Evolutionary conservation across 2,888 invertebrate genomes (phyloP).

Genomic region (Trissolcus japonicus): DNA sequence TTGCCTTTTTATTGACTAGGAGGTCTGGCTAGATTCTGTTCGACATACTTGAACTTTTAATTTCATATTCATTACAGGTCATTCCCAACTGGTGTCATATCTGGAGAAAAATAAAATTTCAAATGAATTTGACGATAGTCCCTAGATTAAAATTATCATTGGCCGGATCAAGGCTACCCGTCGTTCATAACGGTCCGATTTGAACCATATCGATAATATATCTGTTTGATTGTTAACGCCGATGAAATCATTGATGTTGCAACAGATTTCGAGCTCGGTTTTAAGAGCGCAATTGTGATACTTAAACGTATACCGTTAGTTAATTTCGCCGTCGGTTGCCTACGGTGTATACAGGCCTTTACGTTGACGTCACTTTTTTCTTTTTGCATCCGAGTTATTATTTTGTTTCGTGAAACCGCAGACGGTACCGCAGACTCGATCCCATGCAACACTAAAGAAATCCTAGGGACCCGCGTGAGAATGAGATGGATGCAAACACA

Average conservation of each 20-base stretch:
- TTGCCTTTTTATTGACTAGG: no score
- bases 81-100: slow-evolving; percentile 10
- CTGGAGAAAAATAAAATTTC: slow-evolving; percentile 29
- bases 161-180: slow-evolving; percentile 50
- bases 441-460: slow-evolving; percentile 31
- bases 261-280: slow-evolving; percentile 1
- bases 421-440: slow-evolving; percentile 43
- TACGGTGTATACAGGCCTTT: slow-evolving; percentile 20
- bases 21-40: no score
- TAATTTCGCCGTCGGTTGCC: slow-evolving; percentile 19
- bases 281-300: slow-evolving; percentile 23
- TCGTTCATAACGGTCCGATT: slow-evolving; percentile 46
- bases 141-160: slow-evolving; percentile 48
- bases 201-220: slow-evolving; percentile 46
- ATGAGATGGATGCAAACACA: slow-evolving; percentile 20
- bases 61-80: no score
- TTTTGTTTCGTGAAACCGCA: slow-evolving; percentile 38
- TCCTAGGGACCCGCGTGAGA: slow-evolving; percentile 28
- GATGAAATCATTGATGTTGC: slow-evolving; percentile 44
- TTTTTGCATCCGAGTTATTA: slow-evolving; percentile 42
- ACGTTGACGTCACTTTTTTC: slow-evolving; percentile 23
- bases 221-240: slow-evolving; percentile 21
- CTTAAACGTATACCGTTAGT: slow-evolving; percentile 42
- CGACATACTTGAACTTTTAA: no score
- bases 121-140: slow-evolving; percentile 31